Conservation (phyloP, 2,113 vertebrate species). For the Cynoglossus semilaevis region DNA sequence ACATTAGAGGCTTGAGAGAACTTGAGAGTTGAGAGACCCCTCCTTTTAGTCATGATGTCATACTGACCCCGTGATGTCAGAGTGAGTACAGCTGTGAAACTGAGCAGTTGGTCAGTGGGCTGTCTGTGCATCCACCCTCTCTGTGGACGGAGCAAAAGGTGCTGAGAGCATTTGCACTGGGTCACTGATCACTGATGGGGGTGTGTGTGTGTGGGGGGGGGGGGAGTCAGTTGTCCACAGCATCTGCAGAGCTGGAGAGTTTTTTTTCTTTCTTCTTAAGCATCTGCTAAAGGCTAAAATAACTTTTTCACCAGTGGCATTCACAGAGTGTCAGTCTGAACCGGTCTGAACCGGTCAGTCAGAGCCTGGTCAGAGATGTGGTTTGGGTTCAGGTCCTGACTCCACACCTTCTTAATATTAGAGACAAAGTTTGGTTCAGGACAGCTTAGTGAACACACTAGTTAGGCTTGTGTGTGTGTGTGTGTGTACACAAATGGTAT, state of each 20-base stretch:
- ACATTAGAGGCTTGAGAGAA: too few relatives aligned
- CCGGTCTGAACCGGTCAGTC: too few relatives aligned
- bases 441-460: conserved; percentile 2
- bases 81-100: background rate
- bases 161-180: conserved; percentile 52
- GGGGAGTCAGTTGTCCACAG: conserved; percentile 39
- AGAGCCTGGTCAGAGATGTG: too few relatives aligned
- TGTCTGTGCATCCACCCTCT: conserved; percentile 47
- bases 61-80: too few relatives aligned
- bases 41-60: too few relatives aligned
- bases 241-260: conserved; percentile 45
- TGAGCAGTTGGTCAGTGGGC: conserved; percentile 49
- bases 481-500: conserved; percentile 55
- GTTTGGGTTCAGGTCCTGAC: too few relatives aligned
- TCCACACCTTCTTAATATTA: too few relatives aligned
- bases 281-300: conserved; percentile 20
- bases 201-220: conserved; percentile 22
- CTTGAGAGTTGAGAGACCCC: too few relatives aligned
- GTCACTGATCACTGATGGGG: conserved; percentile 53
- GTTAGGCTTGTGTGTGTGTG: background rate
- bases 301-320: conserved; percentile 33
- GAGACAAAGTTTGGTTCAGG: too few relatives aligned
- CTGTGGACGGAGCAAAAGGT: conserved; percentile 49
- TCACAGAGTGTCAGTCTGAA: too few relatives aligned
- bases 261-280: conserved; percentile 16